Evolutionary conservation across 2,888 invertebrate species (phyloP).

Genomic region (Phyllotreta striolata): DNA sequence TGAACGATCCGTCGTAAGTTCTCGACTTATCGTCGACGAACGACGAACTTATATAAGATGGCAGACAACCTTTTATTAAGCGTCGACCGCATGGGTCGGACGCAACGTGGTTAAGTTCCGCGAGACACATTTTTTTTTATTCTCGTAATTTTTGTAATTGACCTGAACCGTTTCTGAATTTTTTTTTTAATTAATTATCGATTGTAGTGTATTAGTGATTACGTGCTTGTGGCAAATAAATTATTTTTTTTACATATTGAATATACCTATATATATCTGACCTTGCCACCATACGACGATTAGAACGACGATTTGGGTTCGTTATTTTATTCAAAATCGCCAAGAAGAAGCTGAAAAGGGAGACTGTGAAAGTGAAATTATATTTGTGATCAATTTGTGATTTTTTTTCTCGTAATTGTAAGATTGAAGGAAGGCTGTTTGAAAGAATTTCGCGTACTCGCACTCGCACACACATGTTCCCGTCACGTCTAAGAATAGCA

Average conservation of each 20-base stretch:
- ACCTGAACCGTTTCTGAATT: slow-evolving; percentile 2
- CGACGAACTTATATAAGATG: slow-evolving; percentile 54
- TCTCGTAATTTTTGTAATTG: not conserved
- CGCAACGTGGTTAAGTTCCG: slow-evolving; percentile 57
- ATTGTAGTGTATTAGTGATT: slow-evolving; percentile 10
- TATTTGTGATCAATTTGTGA: slow-evolving; percentile 39
- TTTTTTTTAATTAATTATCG: not conserved
- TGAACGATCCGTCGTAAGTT: slow-evolving; percentile 7
- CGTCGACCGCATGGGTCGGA: slow-evolving; percentile 63
- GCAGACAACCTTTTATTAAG: slow-evolving; percentile 58
- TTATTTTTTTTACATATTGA: not conserved
- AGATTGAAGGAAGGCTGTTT: slow-evolving; percentile 27
- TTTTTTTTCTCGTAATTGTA: slow-evolving; percentile 30
- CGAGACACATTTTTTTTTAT: slow-evolving; percentile 36
- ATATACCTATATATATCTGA: slow-evolving; percentile 38
- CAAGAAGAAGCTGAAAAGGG: not conserved
- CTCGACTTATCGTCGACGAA: slow-evolving; percentile 35
- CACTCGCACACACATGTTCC: slow-evolving; percentile 42
- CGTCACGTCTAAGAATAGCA: slow-evolving; percentile 58
- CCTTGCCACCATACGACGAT: slow-evolving; percentile 50
- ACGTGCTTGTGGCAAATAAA: not conserved
- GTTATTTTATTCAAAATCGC: slow-evolving; percentile 11
- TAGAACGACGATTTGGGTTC: slow-evolving; percentile 30
- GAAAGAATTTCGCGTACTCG: slow-evolving; percentile 9
- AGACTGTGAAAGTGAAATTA: slow-evolving; percentile 30